These are phyloP conservation scores for Musca domestica DNA, from an alignment of 1,140 invertebrate species.

Conservation along the genomic window DNA sequence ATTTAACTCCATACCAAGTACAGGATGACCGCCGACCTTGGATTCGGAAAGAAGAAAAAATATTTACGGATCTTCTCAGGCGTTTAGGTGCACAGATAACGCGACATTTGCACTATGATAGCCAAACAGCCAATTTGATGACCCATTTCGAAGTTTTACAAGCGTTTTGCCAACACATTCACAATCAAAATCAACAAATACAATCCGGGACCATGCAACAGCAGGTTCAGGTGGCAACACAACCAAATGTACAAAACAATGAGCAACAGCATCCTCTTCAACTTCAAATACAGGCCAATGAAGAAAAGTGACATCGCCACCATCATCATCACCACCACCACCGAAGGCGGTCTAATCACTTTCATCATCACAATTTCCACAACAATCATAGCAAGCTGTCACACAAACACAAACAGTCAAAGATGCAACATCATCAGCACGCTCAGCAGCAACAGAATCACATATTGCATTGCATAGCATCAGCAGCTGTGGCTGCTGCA, in stretches of 20 bases:
- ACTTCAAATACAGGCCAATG: constrained; percentile 28
- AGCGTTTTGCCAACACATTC: constrained; percentile 56
- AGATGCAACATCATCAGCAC: constrained; percentile 24
- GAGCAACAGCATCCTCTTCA: constrained; percentile 26
- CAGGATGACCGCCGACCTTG: constrained; percentile 71
- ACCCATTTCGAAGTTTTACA: constrained; percentile 71
- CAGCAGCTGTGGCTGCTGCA: constrained; percentile 13
- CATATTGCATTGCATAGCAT: constrained; percentile 10
- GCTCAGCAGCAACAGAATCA: constrained; percentile 18
- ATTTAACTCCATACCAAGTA: constrained; percentile 84
- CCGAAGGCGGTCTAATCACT: constrained; percentile 1
- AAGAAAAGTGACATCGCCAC: constrained; percentile 52
- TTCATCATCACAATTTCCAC: constrained; percentile 33
- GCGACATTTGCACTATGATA: constrained; percentile 66
- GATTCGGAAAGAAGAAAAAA: constrained; percentile 77
- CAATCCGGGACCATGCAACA: constrained; percentile 32
- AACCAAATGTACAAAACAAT: constrained; percentile 23
- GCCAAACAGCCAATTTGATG: constrained; percentile 61
- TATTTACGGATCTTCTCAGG: constrained; percentile 68
- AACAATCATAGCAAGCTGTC: constrained; percentile 30
- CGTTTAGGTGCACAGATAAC: constrained; percentile 63
- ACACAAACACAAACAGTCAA: constrained; percentile 31
- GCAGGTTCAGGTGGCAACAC: constrained; percentile 17
- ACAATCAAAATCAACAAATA: constrained; percentile 45
- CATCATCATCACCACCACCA: constrained; percentile 30